A percentile compares a stretch with the other conserved stretches of the same genome.
These are phyloP conservation scores for Aldrovandia affinis DNA, from an alignment of 2,797 vertebrate genomes.

Conservation along the genomic window DNA sequence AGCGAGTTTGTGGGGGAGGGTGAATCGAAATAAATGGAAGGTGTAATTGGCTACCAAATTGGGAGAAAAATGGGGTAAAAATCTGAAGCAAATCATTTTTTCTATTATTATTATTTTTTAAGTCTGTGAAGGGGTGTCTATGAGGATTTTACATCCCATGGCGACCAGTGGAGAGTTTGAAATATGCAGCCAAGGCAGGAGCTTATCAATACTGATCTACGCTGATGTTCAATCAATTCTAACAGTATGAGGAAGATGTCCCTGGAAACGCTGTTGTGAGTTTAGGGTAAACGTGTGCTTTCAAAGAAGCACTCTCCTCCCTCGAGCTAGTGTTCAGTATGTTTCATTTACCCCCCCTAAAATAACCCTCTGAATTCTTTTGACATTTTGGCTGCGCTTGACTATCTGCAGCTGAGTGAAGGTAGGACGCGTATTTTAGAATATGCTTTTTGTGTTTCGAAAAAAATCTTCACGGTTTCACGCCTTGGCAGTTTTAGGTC, in stretches of 20 bases:
- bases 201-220: neutral
- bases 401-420: conserved; percentile 7
- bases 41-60: too few species aligned
- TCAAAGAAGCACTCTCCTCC: conserved; percentile 37
- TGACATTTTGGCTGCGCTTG: neutral
- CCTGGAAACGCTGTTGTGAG: neutral
- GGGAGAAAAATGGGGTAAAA: too few species aligned
- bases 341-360: conserved; percentile 39
- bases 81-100: too few species aligned
- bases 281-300: neutral
- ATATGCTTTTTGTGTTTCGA: conserved; percentile 27
- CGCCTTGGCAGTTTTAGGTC: conserved; percentile 19
- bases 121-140: neutral
- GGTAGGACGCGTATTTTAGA: conserved; percentile 24
- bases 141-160: neutral
- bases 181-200: neutral
- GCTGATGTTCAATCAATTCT: neutral
- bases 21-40: too few species aligned
- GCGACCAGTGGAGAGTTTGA: neutral
- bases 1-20: too few species aligned
- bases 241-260: neutral
- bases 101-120: too few species aligned
- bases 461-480: neutral
- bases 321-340: conserved; percentile 38
- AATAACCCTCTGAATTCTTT: neutral